Evolutionary conservation across 2,113 vertebrate species (phyloP), one percentile per base, ranked within the genome.

Genomic region (Theristicus caerulescens): DNA sequence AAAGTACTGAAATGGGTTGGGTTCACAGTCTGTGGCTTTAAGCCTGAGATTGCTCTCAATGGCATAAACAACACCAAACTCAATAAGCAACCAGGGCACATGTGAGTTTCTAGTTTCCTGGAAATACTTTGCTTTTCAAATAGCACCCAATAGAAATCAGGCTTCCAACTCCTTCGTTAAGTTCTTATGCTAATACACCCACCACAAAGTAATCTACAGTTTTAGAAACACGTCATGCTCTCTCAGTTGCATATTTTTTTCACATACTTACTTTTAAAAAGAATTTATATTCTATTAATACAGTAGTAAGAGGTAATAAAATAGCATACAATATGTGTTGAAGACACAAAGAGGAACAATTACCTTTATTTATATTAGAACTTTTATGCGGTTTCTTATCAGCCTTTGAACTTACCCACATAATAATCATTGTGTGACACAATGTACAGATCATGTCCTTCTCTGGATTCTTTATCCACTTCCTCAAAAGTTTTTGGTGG

Each of bases 401-500:
- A 93, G 31, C 17, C 51, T 84, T 74, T 59, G n/a, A 70, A 81
- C 95, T 92, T 95, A 98, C 98, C 98, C 40, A 58, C 97, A n/a
- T 97, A 97, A 88, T 98, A 99, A 90, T 98, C 97, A 44, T 98
- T 98, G 89, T 99, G 99, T 79, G 98, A 98, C 9, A 96, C 66
- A 38, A 98, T 4, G 10, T 99, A 99, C 67, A 97, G 64, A 40
- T 98, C 84, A 10, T 99, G 99, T 67, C 97, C 98, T 92, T 98
- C 96, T 70, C 94, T 84, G 10, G 90, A 96, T 95, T 99, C 98
- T 92, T 80, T 95, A 78, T 98, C 95, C 38, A 99, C 80, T 91
- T 99, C 98, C 80, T 98, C 94, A 59, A 62, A 93, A 10, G 97
- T 96, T 98, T 99, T 99, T 36, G 94, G 73, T 95, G 99, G 99